These are phyloP conservation scores for Acipenser ruthenus DNA, from an alignment of 2,797 vertebrate genomes.

Conservation along the genomic window DNA sequence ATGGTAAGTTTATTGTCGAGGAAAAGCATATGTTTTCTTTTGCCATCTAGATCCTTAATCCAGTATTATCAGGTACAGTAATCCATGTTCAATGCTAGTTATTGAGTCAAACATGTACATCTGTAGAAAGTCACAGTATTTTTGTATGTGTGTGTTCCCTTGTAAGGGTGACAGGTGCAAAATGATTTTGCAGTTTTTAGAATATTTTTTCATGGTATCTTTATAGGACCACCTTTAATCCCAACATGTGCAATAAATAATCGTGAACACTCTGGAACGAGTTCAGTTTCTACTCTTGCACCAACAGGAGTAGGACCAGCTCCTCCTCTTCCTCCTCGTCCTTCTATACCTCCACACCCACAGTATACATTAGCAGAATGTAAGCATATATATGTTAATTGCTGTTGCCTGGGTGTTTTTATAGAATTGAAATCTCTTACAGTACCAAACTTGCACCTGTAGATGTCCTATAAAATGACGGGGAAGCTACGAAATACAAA, in stretches of 20 bases:
- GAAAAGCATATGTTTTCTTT: too few species aligned
- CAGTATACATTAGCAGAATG: conserved; percentile 93
- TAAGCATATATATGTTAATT: conserved; percentile 61
- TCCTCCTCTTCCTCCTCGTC: conserved; percentile 45
- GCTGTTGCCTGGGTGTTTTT: conserved; percentile 21
- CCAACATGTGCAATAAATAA: conserved; percentile 77
- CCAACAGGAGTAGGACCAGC: conserved; percentile 60
- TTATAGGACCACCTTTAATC: conserved; percentile 81
- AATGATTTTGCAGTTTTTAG: too few species aligned
- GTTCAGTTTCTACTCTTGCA: conserved; percentile 58
- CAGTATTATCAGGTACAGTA: too few species aligned
- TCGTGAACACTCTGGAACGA: conserved; percentile 75
- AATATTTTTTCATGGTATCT: conserved; percentile 40
- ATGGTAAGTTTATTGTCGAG: too few species aligned
- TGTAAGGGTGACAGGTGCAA: too few species aligned
- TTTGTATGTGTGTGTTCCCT: too few species aligned
- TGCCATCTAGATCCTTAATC: too few species aligned
- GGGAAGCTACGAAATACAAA: not conserved
- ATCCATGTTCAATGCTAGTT: too few species aligned
- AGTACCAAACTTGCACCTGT: too few species aligned
- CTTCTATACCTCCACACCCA: conserved; percentile 79
- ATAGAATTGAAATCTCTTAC: not conserved
- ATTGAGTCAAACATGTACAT: too few species aligned
- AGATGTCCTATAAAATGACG: conserved; percentile 15
- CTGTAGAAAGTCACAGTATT: too few species aligned